Conservation (phyloP, 2,113 vertebrate species). For the Raja brachyura region DNA sequence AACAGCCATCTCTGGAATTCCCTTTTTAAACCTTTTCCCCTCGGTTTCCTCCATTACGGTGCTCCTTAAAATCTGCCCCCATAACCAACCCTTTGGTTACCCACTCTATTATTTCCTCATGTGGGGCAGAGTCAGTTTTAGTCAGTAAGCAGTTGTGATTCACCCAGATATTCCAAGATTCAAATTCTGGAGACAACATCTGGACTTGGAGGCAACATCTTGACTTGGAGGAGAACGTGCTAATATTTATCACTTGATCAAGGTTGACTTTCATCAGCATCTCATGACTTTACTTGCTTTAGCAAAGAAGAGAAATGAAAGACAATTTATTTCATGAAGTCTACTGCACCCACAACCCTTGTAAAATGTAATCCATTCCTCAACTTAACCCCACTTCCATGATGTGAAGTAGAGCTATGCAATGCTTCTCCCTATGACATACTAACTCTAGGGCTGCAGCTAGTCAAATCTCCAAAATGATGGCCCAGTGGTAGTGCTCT, state of each 20-base stretch:
- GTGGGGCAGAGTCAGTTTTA: not conserved
- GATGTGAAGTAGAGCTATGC: not conserved
- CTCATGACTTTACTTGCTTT: not conserved
- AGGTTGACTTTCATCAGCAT: not conserved
- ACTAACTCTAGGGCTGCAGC: not conserved
- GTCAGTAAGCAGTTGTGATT: not conserved
- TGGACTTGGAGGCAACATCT: not conserved
- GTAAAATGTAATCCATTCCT: not conserved
- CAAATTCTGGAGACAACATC: not conserved
- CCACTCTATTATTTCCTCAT: no score
- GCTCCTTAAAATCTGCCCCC: no score
- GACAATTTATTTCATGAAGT: not conserved
- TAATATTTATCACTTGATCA: not conserved
- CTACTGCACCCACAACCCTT: not conserved
- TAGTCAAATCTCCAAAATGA: not conserved
- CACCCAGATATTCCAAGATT: no score
- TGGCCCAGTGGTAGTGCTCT: no score
- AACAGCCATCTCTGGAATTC: no score
- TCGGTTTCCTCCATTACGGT: no score
- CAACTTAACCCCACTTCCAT: not conserved
- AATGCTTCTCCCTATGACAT: not conserved
- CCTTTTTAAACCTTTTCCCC: no score
- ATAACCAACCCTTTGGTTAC: no score
- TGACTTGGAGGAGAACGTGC: not conserved
- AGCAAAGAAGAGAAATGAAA: not conserved